Evolutionary conservation across 2,888 invertebrate genomes (phyloP).

Genomic region (Pandemis corylana): DNA sequence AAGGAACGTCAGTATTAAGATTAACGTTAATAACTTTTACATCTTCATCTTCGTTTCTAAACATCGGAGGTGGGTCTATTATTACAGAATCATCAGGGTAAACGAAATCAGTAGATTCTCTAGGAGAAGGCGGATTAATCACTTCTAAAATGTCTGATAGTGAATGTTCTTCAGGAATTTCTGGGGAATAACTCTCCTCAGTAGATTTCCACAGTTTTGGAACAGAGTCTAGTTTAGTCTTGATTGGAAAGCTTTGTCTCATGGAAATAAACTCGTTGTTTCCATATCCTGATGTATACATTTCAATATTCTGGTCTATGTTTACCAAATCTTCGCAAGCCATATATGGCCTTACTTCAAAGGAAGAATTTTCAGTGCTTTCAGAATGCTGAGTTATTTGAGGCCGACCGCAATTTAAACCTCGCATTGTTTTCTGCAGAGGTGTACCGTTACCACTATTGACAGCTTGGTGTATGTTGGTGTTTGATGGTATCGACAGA

Average conservation of each 20-base stretch:
- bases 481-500: conserved; percentile 51
- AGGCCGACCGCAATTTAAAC: conserved; percentile 47
- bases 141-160: conserved; percentile 63
- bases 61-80: conserved; percentile 86
- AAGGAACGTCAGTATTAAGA: conserved; percentile 73
- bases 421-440: conserved; percentile 51
- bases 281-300: conserved; percentile 70
- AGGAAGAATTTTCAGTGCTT: conserved; percentile 85
- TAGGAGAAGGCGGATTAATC: conserved; percentile 76
- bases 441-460: conserved; percentile 50
- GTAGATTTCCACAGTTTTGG: conserved; percentile 78
- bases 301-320: conserved; percentile 86
- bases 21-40: conserved; percentile 76
- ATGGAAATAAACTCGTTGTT: conserved; percentile 74
- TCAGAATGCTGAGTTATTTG: conserved; percentile 84
- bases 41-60: conserved; percentile 78
- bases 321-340: conserved; percentile 89
- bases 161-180: conserved; percentile 54
- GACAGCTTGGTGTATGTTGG: conserved; percentile 47
- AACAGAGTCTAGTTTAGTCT: conserved; percentile 72
- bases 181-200: conserved; percentile 67
- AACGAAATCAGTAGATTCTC: conserved; percentile 55
- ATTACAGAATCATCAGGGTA: conserved; percentile 69
- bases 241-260: conserved; percentile 88
- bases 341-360: conserved; percentile 83